phyloP scores from a whole-genome alignment of 2,888 invertebrate genomes.

The Pardosa pseudoannulata region DNA sequence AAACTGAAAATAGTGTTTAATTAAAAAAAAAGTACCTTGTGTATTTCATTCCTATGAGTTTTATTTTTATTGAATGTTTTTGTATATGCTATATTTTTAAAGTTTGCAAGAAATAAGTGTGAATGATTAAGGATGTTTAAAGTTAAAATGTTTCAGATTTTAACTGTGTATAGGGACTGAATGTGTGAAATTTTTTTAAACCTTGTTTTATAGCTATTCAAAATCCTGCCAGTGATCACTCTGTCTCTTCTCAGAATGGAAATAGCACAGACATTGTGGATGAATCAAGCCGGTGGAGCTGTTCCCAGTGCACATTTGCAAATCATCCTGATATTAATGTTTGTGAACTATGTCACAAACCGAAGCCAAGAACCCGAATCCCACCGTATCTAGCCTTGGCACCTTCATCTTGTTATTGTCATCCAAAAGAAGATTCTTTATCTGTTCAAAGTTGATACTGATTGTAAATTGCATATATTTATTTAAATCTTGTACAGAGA shows the following conservation, averaged over 20 bases:
- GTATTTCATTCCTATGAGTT: no score
- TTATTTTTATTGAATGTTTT: no score
- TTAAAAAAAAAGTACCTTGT: no score
- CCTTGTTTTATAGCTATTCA: neutral
- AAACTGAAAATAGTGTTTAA: no score
- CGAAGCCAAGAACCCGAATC: constrained; percentile 76
- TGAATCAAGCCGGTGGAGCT: constrained; percentile 83
- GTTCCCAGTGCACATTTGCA: constrained; percentile 94
- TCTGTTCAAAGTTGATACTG: neutral
- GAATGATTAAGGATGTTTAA: no score
- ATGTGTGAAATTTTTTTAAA: no score
- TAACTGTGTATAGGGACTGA: no score
- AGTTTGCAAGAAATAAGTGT: no score
- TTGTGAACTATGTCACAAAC: constrained; percentile 96
- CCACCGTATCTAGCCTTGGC: neutral
- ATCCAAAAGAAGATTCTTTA: constrained; percentile 28
- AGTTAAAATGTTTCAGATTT: no score
- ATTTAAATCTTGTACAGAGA: no score
- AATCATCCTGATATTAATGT: constrained; percentile 93
- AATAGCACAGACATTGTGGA: constrained; percentile 59
- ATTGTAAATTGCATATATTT: neutral
- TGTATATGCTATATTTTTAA: no score
- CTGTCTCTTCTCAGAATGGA: neutral
- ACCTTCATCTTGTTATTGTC: constrained; percentile 38
- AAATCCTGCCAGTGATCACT: neutral